Evolutionary conservation across 1,140 invertebrate species (phyloP).

Genomic region (Magallana angulata): DNA sequence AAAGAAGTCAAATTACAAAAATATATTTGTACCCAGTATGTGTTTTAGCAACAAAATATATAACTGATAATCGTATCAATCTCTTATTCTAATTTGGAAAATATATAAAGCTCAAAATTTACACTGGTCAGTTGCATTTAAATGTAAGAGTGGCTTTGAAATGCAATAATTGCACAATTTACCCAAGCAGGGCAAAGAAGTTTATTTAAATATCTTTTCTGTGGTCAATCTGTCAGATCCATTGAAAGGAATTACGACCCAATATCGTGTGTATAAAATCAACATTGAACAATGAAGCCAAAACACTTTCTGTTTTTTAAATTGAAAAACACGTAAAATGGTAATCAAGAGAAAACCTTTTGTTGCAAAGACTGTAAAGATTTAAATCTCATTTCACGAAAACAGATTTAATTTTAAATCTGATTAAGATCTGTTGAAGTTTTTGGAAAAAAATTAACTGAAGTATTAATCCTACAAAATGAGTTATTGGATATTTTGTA

Average conservation of each 20-base stretch:
- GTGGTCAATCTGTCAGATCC: neutral
- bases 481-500: conserved; percentile 3
- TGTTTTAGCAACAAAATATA: too few relatives aligned
- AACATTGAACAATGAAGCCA: conserved; percentile 2
- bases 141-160: too few relatives aligned
- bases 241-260: neutral
- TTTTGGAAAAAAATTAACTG: conserved; percentile 35
- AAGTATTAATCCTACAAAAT: neutral
- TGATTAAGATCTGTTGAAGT: conserved; percentile 31
- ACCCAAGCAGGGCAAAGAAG: neutral
- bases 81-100: too few relatives aligned
- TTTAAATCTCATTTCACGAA: conserved; percentile 28
- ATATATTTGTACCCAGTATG: too few relatives aligned
- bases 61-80: too few relatives aligned
- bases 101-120: too few relatives aligned
- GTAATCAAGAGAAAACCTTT: conserved; percentile 11
- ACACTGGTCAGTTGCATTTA: too few relatives aligned
- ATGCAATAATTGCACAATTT: neutral
- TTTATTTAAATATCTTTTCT: neutral
- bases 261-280: conserved; percentile 11
- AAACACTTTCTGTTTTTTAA: conserved; percentile 25
- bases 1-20: too few relatives aligned
- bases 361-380: conserved; percentile 24
- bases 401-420: conserved; percentile 32
- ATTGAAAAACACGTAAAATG: conserved; percentile 8